Base-by-base conservation (phyloP, 2,888 invertebrate species). In the Ectemnius lituratus region DNA sequence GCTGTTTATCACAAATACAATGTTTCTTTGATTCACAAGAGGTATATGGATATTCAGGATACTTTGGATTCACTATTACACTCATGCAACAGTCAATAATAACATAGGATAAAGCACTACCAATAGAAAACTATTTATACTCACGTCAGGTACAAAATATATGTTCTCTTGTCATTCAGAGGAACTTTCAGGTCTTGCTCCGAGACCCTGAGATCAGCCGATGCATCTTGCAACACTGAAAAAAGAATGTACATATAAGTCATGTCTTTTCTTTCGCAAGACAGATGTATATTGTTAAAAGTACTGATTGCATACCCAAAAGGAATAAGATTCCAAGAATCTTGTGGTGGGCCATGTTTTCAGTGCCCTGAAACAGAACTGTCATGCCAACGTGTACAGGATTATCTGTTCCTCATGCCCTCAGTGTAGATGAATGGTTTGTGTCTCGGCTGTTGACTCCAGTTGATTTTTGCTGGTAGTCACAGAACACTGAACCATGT, bases 101-200 rank as follows among this genome's bases (percentile, higher is more conserved):
- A 37, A 37, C 37, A 37, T 11, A 3, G 37, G 37, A 37, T 37
- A 8, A 37, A 37, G 37, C 37, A 37, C 11, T 37, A 37, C 37
- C 37, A 37, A 37, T 37, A 46, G 3, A 2, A 11, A n/a, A 61
- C 52, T 6, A 52, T 18, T 37, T 14, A 71, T 85, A 93, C 94
- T 93, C 92, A 95, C 95, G 92, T 92, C 86, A 94, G 91, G 64
- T 92, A 87, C 73, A 95, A 88, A 82, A 92, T 91, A 85, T 95
- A 92, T 4, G 92, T 90, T 76, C 91, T 91, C 14, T 92, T 92
- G 78, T 92, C 90, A 78, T 94, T 92, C 46, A 94, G 91, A 47
- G 93, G 89, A 46, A 95, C 89, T 74, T 91, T 92, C 72, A 95
- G 86, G 88, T 95, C 94, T 79, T 93, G 92, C 58, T 90, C 86